Conservation (phyloP, 2,888 invertebrate genomes). For the Eilema sororculum region DNA sequence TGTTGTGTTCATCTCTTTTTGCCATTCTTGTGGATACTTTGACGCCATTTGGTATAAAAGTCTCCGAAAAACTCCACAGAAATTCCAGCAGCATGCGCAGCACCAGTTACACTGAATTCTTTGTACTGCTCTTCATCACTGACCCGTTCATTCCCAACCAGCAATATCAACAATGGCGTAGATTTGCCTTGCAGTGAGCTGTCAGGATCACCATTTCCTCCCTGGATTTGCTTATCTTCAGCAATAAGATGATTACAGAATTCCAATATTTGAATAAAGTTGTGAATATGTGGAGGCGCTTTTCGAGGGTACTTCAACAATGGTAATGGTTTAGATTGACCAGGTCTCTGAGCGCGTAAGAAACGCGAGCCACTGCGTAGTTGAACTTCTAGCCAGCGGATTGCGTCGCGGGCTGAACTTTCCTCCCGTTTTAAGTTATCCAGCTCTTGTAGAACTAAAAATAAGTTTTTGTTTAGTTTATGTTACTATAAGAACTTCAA, state of each 20-base stretch:
- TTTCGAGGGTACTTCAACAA: slow-evolving; percentile 83
- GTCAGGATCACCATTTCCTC: slow-evolving; percentile 76
- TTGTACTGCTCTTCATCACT: slow-evolving; percentile 84
- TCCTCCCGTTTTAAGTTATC: slow-evolving; percentile 95
- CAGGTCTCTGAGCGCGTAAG: slow-evolving; percentile 94
- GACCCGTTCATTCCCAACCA: slow-evolving; percentile 88
- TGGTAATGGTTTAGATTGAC: slow-evolving; percentile 91
- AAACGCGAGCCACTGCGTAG: slow-evolving; percentile 95
- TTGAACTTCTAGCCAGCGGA: slow-evolving; percentile 96
- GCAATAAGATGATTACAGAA: slow-evolving; percentile 92
- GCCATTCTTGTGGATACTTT: slow-evolving; percentile 84
- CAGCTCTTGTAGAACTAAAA: slow-evolving; percentile 93
- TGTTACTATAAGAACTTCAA: background rate
- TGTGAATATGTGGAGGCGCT: slow-evolving; percentile 85
- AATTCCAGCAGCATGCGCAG: slow-evolving; percentile 93
- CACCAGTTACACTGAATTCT: slow-evolving; percentile 91
- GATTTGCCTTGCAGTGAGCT: slow-evolving; percentile 68
- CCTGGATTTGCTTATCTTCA: slow-evolving; percentile 71
- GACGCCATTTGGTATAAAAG: slow-evolving; percentile 95
- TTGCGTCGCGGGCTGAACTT: slow-evolving; percentile 95
- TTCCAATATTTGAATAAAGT: slow-evolving; percentile 93
- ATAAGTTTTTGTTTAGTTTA: background rate
- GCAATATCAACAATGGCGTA: slow-evolving; percentile 90
- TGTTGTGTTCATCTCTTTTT: slow-evolving; percentile 80
- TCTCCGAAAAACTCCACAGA: slow-evolving; percentile 93